phyloP scores from a whole-genome alignment of 2,797 vertebrate genomes.

The Melanotaenia parkinsoni region DNA sequence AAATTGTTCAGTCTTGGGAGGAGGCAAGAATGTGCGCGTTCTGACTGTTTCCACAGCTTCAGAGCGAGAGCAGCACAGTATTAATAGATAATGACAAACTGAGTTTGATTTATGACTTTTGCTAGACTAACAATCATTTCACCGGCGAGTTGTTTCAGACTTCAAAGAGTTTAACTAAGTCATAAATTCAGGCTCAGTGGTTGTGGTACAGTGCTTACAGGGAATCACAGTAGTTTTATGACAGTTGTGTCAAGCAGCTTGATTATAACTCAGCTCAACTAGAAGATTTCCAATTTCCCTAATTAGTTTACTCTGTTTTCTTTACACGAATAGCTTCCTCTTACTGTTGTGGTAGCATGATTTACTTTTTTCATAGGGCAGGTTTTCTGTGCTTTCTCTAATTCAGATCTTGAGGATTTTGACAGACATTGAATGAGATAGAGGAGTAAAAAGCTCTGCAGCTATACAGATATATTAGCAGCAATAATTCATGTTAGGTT shows the following conservation, averaged over 20 bases:
- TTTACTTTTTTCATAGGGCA: slow-evolving; percentile 3
- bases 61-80: slow-evolving; percentile 53
- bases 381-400: neutral
- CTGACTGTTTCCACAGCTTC: slow-evolving; percentile 47
- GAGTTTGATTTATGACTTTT: slow-evolving; percentile 81
- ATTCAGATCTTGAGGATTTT: slow-evolving; percentile 25
- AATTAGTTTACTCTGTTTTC: slow-evolving; percentile 34
- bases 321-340: slow-evolving; percentile 4
- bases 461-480: slow-evolving; percentile 22
- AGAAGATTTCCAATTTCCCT: slow-evolving; percentile 26
- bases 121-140: slow-evolving; percentile 79
- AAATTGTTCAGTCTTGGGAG: slow-evolving; percentile 53
- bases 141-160: slow-evolving; percentile 65
- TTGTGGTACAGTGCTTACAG: slow-evolving; percentile 39
- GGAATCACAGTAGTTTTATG: slow-evolving; percentile 48
- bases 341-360: slow-evolving; percentile 3
- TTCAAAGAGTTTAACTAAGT: slow-evolving; percentile 76
- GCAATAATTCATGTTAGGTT: slow-evolving; percentile 14
- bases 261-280: slow-evolving; percentile 40
- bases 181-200: slow-evolving; percentile 67
- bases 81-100: slow-evolving; percentile 79
- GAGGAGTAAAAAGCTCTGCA: slow-evolving; percentile 32
- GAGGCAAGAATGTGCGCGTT: slow-evolving; percentile 39
- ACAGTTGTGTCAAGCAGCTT: slow-evolving; percentile 31
- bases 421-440: slow-evolving; percentile 31